phyloP scores from a whole-genome alignment of 2,888 invertebrate genomes.

The Xylota segnis region DNA sequence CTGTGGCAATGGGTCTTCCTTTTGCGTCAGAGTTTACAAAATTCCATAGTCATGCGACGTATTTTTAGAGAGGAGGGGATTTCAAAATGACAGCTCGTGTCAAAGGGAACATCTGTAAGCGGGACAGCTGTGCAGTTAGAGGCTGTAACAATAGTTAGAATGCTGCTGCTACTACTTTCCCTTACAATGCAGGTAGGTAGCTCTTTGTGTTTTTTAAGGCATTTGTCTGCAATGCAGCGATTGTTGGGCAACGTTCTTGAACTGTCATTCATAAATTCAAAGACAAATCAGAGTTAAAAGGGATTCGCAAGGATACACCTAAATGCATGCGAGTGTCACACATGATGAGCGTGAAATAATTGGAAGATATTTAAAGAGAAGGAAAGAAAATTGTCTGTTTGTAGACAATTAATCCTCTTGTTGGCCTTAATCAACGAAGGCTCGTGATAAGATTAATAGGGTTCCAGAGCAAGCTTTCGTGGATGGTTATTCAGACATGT shows the following conservation, averaged over 20 bases:
- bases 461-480: no score
- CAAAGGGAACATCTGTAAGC: slow-evolving; percentile 57
- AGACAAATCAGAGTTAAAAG: not conserved
- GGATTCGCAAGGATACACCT: not conserved
- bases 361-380: no score
- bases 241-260: not conserved
- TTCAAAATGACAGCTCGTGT: slow-evolving; percentile 28
- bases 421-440: no score
- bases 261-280: slow-evolving; percentile 2
- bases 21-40: not conserved
- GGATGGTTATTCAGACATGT: no score
- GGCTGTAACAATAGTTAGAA: slow-evolving; percentile 30
- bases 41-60: slow-evolving; percentile 7
- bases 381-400: no score
- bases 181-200: slow-evolving; percentile 51
- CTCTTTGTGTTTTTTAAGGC: not conserved
- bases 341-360: not conserved
- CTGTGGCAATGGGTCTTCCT: slow-evolving; percentile 39
- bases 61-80: not conserved
- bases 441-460: no score
- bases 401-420: no score
- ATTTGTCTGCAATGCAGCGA: not conserved
- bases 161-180: no score
- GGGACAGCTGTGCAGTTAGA: slow-evolving; percentile 49
- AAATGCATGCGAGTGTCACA: not conserved